Base-by-base conservation (phyloP, 2,888 invertebrate genomes). In the Bhutanitis thaidina region DNA sequence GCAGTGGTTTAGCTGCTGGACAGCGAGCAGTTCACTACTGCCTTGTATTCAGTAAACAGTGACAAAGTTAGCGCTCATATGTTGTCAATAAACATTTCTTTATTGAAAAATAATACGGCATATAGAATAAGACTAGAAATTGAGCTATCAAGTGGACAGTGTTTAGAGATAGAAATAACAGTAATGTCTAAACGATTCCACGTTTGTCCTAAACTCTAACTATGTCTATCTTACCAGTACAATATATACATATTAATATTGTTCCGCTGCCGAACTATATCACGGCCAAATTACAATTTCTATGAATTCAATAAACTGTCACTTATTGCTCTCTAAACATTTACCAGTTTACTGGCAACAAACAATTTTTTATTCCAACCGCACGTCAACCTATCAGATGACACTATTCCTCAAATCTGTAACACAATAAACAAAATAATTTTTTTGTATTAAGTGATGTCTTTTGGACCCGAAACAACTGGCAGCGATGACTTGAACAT, bases 121-220 rank as follows among this genome's bases (percentile, higher is more conserved):
- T 49, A 54, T 36, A 53, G 61, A 58, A 59, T 64, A 66, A 69
- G 83, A 83, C 83, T 81, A 83, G 81, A 81, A 66, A 71, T 74
- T 80, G 80, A 81, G 80, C 79, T 69, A 10, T 16, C 16, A 13
- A 52, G 39, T 43, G 32, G 43, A 32, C 20, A 47, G 25, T 41
- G 7, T 16, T 43, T 45, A 40, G 30, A 40, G 20, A 20, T 41
- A 1, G 12, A 45, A 36, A 29, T 36, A 39, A 16, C 5, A 38
- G n/a, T 39, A 35, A 20, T 20, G 12, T 29, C 14, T 45, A 13
- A 37, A 41, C 1, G 15, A 15, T 20, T 16, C 20, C 50, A 50
- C 27, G 34, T 14, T 15, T 41, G 12, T 12, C 34, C n/a, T 34
- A 41, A 10, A 29, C 14, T 12, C 40, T 45, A 45, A 1, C 14